A percentile compares a stretch with the other conserved stretches of the same genome.
Evolutionary conservation across 2,888 invertebrate genomes (phyloP).

Genomic region (Drosophila hamatofila): DNA sequence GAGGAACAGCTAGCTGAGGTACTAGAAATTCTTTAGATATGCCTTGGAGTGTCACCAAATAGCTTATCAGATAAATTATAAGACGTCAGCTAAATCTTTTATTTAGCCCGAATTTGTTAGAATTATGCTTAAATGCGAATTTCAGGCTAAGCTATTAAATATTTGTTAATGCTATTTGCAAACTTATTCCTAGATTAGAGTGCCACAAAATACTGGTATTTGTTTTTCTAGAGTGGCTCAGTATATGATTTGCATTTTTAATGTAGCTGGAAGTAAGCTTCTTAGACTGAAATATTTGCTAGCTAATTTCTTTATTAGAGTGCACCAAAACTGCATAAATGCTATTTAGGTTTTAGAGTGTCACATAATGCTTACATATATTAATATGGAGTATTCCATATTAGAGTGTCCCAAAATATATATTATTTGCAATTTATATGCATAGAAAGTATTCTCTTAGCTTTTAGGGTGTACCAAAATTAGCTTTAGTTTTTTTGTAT

Average conservation of each 20-base stretch:
- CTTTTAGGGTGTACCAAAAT: no score
- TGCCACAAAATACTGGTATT: background rate
- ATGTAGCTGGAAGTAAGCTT: no score
- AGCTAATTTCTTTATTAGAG: background rate
- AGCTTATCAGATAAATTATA: background rate
- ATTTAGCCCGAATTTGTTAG: background rate
- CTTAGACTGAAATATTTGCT: background rate
- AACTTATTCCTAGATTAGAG: background rate
- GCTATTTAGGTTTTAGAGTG: background rate
- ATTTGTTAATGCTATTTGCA: background rate
- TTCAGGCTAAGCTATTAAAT: background rate
- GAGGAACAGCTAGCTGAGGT: background rate
- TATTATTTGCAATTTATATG: no score
- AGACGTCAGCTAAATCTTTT: background rate
- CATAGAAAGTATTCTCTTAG: no score
- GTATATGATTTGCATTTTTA: background rate
- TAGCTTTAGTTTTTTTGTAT: background rate
- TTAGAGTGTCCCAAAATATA: background rate
- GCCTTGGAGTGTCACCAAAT: background rate
- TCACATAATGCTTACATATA: background rate
- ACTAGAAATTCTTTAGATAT: constrained; percentile 4
- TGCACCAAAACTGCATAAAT: background rate
- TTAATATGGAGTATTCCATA: no score
- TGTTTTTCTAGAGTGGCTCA: background rate
- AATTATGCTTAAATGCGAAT: background rate